A percentile compares a stretch with the other conserved stretches of the same genome.
These are phyloP conservation scores for Selenia dentaria DNA, from an alignment of 2,888 invertebrate genomes.

Conservation along the genomic window DNA sequence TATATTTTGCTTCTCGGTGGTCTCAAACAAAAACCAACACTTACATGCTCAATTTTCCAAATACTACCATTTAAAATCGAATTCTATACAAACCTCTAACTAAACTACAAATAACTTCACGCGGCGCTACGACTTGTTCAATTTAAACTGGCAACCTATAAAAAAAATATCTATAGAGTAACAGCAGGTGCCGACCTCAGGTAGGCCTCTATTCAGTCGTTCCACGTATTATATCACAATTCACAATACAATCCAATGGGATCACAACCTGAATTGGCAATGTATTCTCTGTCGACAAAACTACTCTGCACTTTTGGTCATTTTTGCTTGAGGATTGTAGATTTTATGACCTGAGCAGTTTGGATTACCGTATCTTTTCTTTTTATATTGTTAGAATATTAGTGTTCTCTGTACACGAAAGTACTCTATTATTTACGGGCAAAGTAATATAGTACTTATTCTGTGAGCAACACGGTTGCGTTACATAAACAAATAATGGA, in stretches of 20 bases:
- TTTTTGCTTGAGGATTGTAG: neutral
- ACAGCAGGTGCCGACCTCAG: slow-evolving; percentile 73
- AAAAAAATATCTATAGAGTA: slow-evolving; percentile 30
- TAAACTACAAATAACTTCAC: slow-evolving; percentile 54
- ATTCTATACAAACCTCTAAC: slow-evolving; percentile 30
- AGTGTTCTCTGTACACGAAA: neutral
- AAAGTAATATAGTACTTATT: slow-evolving; percentile 1
- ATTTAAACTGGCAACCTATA: slow-evolving; percentile 32
- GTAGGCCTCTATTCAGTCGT: slow-evolving; percentile 66
- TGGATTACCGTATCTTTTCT: neutral
- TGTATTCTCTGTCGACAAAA: slow-evolving; percentile 32
- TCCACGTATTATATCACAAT: slow-evolving; percentile 54
- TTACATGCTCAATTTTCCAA: slow-evolving; percentile 31
- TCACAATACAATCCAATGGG: slow-evolving; percentile 28
- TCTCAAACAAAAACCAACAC: slow-evolving; percentile 21
- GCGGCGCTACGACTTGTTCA: slow-evolving; percentile 70
- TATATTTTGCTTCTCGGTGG: slow-evolving; percentile 21
- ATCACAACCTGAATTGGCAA: slow-evolving; percentile 33
- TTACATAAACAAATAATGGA: slow-evolving; percentile 14
- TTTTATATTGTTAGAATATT: neutral
- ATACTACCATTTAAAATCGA: slow-evolving; percentile 40
- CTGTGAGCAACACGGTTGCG: slow-evolving; percentile 25
- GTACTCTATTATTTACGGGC: neutral
- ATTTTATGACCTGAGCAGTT: neutral
- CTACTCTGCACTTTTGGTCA: slow-evolving; percentile 20